Conservation (phyloP, 2,113 vertebrate genomes). For the Crypturellus undulatus region DNA sequence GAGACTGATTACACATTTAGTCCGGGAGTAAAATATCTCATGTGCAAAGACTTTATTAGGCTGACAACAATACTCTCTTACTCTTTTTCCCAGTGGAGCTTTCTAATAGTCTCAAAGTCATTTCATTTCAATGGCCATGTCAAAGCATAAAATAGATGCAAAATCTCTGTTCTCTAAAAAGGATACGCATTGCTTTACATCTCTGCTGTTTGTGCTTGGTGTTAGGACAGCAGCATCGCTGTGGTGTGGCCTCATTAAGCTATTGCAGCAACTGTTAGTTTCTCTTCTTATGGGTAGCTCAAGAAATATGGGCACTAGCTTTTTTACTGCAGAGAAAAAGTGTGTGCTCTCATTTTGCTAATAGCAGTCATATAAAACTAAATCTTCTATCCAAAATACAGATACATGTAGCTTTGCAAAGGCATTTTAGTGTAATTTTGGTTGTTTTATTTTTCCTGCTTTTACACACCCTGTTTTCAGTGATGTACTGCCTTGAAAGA, state of each 20-base stretch:
- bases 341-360: neutral
- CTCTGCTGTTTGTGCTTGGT: neutral
- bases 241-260: neutral
- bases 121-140: slow-evolving; percentile 39
- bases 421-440: neutral
- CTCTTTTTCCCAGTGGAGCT: slow-evolving; percentile 34
- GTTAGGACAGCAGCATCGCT: neutral
- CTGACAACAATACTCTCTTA: slow-evolving; percentile 42
- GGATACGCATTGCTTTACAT: neutral
- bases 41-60: slow-evolving; percentile 12
- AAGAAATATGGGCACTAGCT: neutral
- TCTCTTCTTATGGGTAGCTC: neutral
- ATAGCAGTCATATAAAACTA: neutral
- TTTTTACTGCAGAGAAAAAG: neutral
- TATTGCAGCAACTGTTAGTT: neutral
- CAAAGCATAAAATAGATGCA: neutral
- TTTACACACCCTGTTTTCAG: neutral
- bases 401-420: neutral
- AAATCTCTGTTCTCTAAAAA: slow-evolving; percentile 4
- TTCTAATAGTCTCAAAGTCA: slow-evolving; percentile 41
- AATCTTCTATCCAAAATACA: neutral
- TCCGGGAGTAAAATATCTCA: neutral
- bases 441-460: neutral
- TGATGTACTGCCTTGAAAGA: neutral
- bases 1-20: slow-evolving; percentile 43